Base-by-base conservation (phyloP, 2,888 invertebrate species). In the Temnothorax ravouxi region DNA sequence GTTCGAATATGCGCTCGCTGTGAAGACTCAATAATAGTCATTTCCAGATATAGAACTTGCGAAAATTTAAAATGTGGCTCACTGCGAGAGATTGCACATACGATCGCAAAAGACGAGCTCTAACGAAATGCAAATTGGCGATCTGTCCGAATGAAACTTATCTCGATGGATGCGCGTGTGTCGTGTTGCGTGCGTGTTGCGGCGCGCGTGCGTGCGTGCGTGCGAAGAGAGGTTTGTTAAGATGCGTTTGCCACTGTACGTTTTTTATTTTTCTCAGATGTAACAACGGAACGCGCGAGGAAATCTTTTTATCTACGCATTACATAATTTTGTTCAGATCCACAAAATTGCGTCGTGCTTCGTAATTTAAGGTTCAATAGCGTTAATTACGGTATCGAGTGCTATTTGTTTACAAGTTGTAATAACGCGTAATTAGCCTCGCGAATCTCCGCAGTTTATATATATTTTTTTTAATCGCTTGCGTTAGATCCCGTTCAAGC, bases 1-100 rank as follows among this genome's bases (percentile, higher is more conserved):
- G 38, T 54, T 79, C 54, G 59, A 59, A 69, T 69, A 59, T 47
- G 66, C 56, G 59, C 59, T 47, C 18, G 59, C 69, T 79, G 47
- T 69, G 59, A 59, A 38, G 21, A 77, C 34, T 29, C 25, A 9
- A 61, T n/a, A n/a, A n/a, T 59, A 38, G 21, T 69, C 56, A 56
- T 79, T 34, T 79, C 44, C 34, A 38, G 13, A 47, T 69, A 25
- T 69, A 52, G 34, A 41, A 69, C 69, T 56, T 18, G 34, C 13
- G 18, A 59, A 50, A 47, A 47, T 59, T 18, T 54, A 54, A 21
- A 44, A 41, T 47, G 34, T 29, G 13, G 11, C 29, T 54, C 34
- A 11, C 21, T 56, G 21, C 54, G 52, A 47, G 44, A 29, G 44
- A 29, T 54, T 47, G 34, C 56, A 29, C 44, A 29, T n/a, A 67